Evolutionary conservation across 2,797 vertebrate species (phyloP).

Genomic region (Oreonectes daqikongensis): DNA sequence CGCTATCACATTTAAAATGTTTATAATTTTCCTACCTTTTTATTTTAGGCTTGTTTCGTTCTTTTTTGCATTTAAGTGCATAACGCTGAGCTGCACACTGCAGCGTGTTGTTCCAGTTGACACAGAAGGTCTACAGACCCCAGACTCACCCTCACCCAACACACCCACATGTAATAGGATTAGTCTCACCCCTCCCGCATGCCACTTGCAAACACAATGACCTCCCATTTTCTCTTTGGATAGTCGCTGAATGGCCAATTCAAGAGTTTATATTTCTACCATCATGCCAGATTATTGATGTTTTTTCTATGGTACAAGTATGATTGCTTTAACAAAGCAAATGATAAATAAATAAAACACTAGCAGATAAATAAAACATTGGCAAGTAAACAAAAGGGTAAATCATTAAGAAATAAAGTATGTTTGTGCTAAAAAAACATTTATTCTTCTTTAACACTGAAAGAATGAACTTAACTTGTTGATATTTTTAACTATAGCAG

Average conservation of each 20-base stretch:
- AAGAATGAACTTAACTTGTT: too few relatives aligned
- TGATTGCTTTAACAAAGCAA: neutral
- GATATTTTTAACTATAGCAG: too few relatives aligned
- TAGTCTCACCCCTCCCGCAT: slow-evolving; percentile 50
- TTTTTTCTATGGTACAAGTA: slow-evolving; percentile 17
- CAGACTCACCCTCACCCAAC: slow-evolving; percentile 43
- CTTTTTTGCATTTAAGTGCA: slow-evolving; percentile 4
- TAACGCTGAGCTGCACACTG: neutral
- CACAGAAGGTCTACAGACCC: slow-evolving; percentile 44
- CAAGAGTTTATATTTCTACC: slow-evolving; percentile 32
- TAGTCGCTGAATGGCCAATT: slow-evolving; percentile 16
- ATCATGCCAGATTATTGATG: slow-evolving; percentile 35
- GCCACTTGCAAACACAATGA: slow-evolving; percentile 55
- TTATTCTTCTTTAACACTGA: neutral
- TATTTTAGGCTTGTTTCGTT: neutral
- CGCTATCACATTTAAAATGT: neutral
- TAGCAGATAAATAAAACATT: neutral
- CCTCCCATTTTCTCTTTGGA: slow-evolving; percentile 37
- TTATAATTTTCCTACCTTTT: slow-evolving; percentile 5
- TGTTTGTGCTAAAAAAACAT: neutral
- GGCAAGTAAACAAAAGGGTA: neutral
- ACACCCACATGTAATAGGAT: slow-evolving; percentile 55
- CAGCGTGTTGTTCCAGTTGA: slow-evolving; percentile 32
- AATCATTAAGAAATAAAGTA: neutral
- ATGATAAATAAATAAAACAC: slow-evolving; percentile 5